Conservation (phyloP, 92 coral and sea anemone species). For the Pocillopora meandrina region DNA sequence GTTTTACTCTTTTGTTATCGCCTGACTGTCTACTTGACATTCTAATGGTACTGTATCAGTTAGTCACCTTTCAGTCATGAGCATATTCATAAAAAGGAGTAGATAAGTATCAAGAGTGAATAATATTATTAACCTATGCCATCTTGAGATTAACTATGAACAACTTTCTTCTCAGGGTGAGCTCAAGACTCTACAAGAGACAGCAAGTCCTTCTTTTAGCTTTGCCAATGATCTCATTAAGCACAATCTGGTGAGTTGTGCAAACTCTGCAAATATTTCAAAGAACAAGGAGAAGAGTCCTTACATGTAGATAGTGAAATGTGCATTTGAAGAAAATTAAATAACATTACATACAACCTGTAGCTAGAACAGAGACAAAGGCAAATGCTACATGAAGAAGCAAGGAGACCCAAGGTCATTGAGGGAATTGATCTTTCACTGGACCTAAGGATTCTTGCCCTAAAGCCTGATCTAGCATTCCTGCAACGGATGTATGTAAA, state of each 20-base stretch:
- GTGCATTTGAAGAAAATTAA: no score
- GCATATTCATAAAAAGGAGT: no score
- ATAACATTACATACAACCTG: no score
- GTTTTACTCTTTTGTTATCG: not conserved
- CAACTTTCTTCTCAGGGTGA: conserved; percentile 64
- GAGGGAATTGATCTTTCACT: no score
- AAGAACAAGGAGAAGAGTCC: no score
- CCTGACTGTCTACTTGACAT: not conserved
- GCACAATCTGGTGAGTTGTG: conserved; percentile 83
- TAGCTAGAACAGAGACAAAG: no score
- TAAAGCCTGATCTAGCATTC: no score
- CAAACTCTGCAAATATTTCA: not conserved
- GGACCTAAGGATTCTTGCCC: no score
- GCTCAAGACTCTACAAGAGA: conserved; percentile 92
- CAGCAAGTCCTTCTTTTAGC: conserved; percentile 96
- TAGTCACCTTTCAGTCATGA: no score
- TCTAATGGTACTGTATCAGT: not conserved
- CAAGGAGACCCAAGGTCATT: no score
- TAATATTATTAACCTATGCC: not conserved
- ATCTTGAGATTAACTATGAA: not conserved
- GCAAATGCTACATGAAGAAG: no score
- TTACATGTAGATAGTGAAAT: no score
- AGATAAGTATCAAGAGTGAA: not conserved
- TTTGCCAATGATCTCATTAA: conserved; percentile 96
- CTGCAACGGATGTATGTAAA: not conserved